Percentiles rank a stretch among this genome's conserved stretches.
These are phyloP conservation scores for Morus bassanus DNA, from an alignment of 2,797 vertebrate species.

Conservation along the genomic window DNA sequence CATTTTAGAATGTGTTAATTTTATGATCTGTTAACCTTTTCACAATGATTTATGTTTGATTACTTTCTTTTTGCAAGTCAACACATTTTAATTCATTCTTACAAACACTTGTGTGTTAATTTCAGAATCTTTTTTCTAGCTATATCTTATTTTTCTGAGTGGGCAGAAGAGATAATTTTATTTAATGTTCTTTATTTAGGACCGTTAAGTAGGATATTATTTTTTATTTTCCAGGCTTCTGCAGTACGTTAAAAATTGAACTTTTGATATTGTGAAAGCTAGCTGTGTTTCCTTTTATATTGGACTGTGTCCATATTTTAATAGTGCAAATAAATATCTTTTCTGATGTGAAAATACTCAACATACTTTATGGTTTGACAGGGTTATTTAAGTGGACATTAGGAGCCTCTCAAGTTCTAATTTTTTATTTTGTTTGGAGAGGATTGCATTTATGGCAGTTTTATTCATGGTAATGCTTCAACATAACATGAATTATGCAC, in stretches of 20 bases:
- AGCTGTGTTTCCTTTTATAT: neutral
- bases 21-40: conserved; percentile 6
- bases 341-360: neutral
- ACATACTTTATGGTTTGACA: neutral
- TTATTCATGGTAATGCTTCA: neutral
- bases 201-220: neutral
- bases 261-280: neutral
- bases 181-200: conserved; percentile 12
- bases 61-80: conserved; percentile 23
- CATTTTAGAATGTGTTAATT: conserved; percentile 13
- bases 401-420: neutral
- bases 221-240: neutral
- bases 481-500: neutral
- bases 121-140: neutral
- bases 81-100: neutral
- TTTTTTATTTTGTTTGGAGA: neutral
- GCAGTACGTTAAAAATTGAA: neutral
- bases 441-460: neutral
- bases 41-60: neutral
- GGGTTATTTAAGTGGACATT: neutral
- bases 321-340: neutral
- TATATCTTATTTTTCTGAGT: neutral
- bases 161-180: neutral
- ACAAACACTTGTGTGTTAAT: neutral
- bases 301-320: neutral